Evolutionary conservation across 2,888 invertebrate species (phyloP).

Genomic region (Tetheella fluctuosa): DNA sequence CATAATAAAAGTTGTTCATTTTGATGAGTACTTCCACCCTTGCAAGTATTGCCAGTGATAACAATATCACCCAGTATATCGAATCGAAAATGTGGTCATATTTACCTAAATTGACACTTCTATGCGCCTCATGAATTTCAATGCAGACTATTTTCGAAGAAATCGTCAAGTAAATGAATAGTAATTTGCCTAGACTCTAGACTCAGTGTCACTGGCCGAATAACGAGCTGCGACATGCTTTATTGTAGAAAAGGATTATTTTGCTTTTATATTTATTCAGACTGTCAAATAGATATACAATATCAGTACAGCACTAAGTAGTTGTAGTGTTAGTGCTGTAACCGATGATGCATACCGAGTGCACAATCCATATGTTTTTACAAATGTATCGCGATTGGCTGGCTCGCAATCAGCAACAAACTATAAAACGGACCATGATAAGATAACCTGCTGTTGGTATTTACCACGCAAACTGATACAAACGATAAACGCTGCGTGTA

Average conservation of each 20-base stretch:
- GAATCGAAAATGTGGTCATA: background rate
- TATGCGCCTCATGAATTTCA: background rate
- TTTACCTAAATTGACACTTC: background rate
- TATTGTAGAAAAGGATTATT: background rate
- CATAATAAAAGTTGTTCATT: no score
- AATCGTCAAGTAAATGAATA: background rate
- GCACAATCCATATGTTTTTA: conserved; percentile 1
- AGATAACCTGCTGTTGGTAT: conserved; percentile 45
- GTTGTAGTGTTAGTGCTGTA: background rate
- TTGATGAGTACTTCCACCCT: no score
- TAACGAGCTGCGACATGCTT: conserved; percentile 5
- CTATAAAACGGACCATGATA: conserved; percentile 46
- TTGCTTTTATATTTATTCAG: background rate
- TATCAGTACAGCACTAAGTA: no score
- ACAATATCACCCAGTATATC: background rate
- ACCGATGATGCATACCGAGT: background rate
- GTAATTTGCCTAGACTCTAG: background rate
- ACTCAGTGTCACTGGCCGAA: conserved; percentile 3
- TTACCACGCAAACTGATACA: background rate
- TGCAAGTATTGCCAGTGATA: no score
- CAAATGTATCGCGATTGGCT: conserved; percentile 39
- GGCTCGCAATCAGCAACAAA: conserved; percentile 43
- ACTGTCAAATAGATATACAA: no score
- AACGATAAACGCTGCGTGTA: background rate
- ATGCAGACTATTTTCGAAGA: conserved; percentile 1